These are phyloP conservation scores for Drosophila subsilvestris DNA, from an alignment of 2,888 invertebrate species.

Conservation along the genomic window DNA sequence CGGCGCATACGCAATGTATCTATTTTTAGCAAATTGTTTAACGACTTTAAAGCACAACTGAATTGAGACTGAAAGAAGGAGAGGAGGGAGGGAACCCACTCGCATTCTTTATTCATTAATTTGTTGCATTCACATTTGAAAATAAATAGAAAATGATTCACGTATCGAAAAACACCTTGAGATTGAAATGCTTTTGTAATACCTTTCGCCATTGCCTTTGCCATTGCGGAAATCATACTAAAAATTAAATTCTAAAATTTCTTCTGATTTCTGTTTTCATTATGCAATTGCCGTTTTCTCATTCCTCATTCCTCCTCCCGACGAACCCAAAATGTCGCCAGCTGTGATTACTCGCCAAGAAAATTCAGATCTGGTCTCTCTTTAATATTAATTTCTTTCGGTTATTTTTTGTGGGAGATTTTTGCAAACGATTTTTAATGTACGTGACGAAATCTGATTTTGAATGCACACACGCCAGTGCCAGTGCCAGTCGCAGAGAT, in stretches of 20 bases:
- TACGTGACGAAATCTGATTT: slow-evolving; percentile 78
- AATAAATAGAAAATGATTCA: slow-evolving; percentile 44
- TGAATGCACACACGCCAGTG: slow-evolving; percentile 60
- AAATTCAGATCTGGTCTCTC: slow-evolving; percentile 39
- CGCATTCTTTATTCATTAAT: slow-evolving; percentile 21
- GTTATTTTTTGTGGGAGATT: slow-evolving; percentile 9
- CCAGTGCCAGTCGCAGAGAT: slow-evolving; percentile 14
- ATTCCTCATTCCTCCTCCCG: no score
- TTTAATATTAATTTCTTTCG: slow-evolving; percentile 18
- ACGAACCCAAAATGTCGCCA: slow-evolving; percentile 10
- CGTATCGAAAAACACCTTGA: slow-evolving; percentile 8
- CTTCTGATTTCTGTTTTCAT: slow-evolving; percentile 23
- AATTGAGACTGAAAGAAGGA: slow-evolving; percentile 35
- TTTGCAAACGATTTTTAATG: slow-evolving; percentile 72
- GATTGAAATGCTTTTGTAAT: slow-evolving; percentile 24
- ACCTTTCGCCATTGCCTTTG: not conserved
- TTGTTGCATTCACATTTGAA: slow-evolving; percentile 32
- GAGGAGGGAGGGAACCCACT: not conserved
- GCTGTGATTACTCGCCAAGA: slow-evolving; percentile 25
- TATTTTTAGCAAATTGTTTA: slow-evolving; percentile 77
- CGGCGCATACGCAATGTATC: slow-evolving; percentile 71
- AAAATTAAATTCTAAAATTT: slow-evolving; percentile 23
- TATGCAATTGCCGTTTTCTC: slow-evolving; percentile 30
- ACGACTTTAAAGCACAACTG: slow-evolving; percentile 65
- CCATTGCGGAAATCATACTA: slow-evolving; percentile 32